A percentile compares a stretch with the other conserved stretches of the same genome.
Evolutionary conservation across 2,888 invertebrate species (phyloP).

Genomic region (Cerastis rubricosa): DNA sequence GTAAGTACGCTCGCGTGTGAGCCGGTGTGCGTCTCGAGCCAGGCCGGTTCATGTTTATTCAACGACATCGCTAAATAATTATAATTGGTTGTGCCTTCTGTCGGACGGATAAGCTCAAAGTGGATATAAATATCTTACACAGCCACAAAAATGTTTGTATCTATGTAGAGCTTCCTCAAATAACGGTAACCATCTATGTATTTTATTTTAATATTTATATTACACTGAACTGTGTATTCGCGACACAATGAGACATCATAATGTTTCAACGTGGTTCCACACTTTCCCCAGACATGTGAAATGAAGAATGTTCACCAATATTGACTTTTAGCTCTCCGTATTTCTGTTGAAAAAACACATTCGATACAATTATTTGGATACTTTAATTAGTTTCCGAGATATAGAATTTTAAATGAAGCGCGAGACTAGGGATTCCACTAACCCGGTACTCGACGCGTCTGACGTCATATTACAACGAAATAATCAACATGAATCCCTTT

Average conservation of each 20-base stretch:
- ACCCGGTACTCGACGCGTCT: neutral
- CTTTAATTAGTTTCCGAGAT: too few relatives aligned
- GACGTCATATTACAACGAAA: neutral
- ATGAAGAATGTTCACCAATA: neutral
- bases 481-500: too few relatives aligned
- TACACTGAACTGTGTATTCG: slow-evolving; percentile 1
- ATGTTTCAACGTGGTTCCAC: neutral
- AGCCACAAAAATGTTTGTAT: neutral
- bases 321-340: neutral
- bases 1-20: slow-evolving; percentile 51
- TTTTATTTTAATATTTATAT: slow-evolving; percentile 5
- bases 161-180: neutral
- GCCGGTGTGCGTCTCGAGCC: too few relatives aligned
- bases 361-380: neutral
- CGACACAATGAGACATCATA: neutral
- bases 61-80: slow-evolving; percentile 7
- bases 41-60: slow-evolving; percentile 1
- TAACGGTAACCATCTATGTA: neutral
- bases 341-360: neutral
- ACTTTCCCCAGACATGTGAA: slow-evolving; percentile 36
- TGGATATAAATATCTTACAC: slow-evolving; percentile 7
- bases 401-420: neutral
- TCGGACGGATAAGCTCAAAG: slow-evolving; percentile 8
- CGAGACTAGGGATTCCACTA: neutral
- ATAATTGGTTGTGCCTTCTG: slow-evolving; percentile 39